Evolutionary conservation across 2,113 vertebrate species (phyloP), one percentile per base, ranked within the genome.

Genomic region (Sapajus apella): DNA sequence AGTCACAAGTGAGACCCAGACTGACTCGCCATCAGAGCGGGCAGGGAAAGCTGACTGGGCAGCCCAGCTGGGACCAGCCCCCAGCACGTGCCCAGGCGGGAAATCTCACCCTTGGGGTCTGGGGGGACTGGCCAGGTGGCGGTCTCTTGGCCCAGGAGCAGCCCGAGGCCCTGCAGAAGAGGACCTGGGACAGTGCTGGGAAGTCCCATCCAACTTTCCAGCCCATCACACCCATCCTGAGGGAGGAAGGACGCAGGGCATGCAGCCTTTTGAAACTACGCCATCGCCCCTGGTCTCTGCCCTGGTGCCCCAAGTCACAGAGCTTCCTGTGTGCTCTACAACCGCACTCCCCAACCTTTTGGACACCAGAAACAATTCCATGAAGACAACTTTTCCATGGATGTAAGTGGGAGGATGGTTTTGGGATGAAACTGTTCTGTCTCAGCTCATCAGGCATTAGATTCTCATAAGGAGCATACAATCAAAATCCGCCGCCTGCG

Each of bases 21-120:
- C 32, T 50, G 17, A 16, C 9, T 32, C 1, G 5, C 47, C 30
- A 5, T 32, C 75, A 32, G 45, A 27, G 27, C 4, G 0, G 25
- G 72, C 37, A 43, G 17, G 8, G n/a, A 23, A n/a, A 21, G 18
- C 18, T 1, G 9, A n/a, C 21, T 16, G 8, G 55, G 32, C 20
- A 20, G 79, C 66, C 77, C 79, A n/a, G 66, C 9, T 3, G 0
- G 6, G 27, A 35, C 37, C 52, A 32, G 66, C 27, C 20, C 37
- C 14, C 0, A 37, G 16, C 6, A 0, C 2, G 0, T 0, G 9
- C 37, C 40, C 8, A 6, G 35, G 79, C 0, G 2, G n/a, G 23
- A 35, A 1, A 35, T 8, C 8, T 30, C 68, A 11, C 45, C 45
- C 27, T 6, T 6, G 47, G n/a, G 3, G 56, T 56, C 58, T 52